A percentile compares a stretch with the other conserved stretches of the same genome.
phyloP scores from a whole-genome alignment of 2,113 vertebrate species.

The Pardalotus punctatus region DNA sequence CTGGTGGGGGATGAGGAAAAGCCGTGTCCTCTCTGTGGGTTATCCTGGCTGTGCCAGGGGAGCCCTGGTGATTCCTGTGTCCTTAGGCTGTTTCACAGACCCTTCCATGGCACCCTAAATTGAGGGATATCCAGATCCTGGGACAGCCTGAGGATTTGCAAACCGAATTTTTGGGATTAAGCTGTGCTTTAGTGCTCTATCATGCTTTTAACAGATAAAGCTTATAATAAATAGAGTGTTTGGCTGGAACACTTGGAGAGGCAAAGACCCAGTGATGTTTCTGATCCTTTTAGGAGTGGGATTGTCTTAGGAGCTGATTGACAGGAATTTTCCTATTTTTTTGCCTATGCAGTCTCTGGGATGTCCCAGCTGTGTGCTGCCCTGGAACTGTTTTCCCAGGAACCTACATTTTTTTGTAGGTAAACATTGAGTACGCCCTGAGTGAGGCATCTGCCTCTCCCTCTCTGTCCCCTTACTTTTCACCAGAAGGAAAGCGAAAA shows the following conservation, averaged over 20 bases:
- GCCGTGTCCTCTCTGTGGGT: fast-evolving
- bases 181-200: background rate
- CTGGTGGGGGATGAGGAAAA: background rate
- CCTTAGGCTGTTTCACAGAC: background rate
- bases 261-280: background rate
- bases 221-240: background rate
- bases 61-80: background rate
- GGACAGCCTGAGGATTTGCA: background rate
- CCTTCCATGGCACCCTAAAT: background rate
- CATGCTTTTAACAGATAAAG: background rate
- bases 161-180: background rate
- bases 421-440: fast-evolving
- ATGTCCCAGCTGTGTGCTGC: background rate
- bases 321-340: background rate
- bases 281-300: background rate
- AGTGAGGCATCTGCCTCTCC: background rate
- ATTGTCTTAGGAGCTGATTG: background rate
- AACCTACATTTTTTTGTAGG: background rate
- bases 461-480: background rate
- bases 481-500: background rate
- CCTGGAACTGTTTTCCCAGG: background rate
- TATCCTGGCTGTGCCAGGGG: background rate
- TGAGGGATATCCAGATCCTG: background rate
- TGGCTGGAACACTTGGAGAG: background rate
- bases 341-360: background rate